Conservation (phyloP, 2,797 vertebrate genomes). For the Cygnus olor region DNA sequence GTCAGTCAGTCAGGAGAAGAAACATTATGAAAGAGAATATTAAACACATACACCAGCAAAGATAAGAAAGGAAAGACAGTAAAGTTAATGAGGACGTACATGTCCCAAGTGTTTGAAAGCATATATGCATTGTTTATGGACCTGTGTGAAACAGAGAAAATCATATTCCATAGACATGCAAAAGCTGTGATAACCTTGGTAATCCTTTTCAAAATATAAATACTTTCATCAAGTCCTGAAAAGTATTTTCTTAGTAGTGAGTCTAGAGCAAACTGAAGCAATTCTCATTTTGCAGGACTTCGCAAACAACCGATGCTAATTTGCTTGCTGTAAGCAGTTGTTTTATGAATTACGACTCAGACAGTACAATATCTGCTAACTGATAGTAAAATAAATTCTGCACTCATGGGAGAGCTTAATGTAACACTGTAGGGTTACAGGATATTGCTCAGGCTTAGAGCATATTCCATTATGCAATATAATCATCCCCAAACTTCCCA, state of each 20-base stretch:
- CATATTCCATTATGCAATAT: background rate
- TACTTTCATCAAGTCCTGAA: background rate
- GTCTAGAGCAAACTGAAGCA: background rate
- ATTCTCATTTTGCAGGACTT: background rate
- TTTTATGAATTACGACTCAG: background rate
- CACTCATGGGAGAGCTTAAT: background rate
- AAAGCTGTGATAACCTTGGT: background rate
- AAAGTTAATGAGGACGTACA: background rate
- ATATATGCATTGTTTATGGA: background rate
- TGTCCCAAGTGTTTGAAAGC: background rate
- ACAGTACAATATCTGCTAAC: background rate
- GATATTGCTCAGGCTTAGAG: background rate
- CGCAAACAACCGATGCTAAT: background rate
- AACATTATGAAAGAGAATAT: background rate
- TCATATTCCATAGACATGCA: background rate
- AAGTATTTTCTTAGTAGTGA: background rate
- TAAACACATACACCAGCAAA: background rate
- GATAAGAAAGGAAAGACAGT: background rate
- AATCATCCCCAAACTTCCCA: background rate
- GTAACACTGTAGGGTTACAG: background rate
- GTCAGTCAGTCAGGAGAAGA: background rate
- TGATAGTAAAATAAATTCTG: background rate
- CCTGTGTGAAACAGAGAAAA: background rate
- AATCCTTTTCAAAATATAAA: background rate
- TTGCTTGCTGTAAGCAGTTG: background rate